Base-by-base conservation (phyloP, 2,888 invertebrate genomes). In the Dysmachus trigonus region DNA sequence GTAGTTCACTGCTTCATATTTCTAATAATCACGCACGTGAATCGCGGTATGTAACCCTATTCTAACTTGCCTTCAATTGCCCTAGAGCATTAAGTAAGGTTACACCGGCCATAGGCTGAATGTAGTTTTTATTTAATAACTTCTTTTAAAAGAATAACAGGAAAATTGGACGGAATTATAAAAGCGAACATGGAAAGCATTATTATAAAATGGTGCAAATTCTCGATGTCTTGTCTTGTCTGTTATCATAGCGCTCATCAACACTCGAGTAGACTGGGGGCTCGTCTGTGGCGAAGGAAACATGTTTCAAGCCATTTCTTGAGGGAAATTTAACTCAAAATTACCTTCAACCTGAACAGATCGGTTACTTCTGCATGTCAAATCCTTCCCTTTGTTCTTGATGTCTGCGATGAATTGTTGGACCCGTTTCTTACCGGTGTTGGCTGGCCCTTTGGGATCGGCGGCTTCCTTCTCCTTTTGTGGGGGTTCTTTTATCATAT, bases 141-240 rank as follows among this genome's bases (percentile, higher is more conserved):
- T 77, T 30, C n/a, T 18, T 76, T 47, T 77, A 22, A 77, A 15
- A n/a, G 47, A 51, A 77, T 47, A 41, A 77, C 18, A 77, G 30
- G 41, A 47, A 30, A 30, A 47, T 13, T 77, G 77, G 47, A 47
- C 27, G 47, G 47, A 82, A 62, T 53, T 30, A 82, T 18, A 62
- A 82, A 62, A 82, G 62, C 62, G 51, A 22, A 62, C 33, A 62
- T 53, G 35, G 62, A 31, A 22, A 62, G 35, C n/a, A 38, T 71
- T 72, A 30, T 89, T 91, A 91, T 89, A 92, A 91, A 89, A 92
- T 91, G 84, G 91, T 90, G 90, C 91, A 92, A 73, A 92, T 90
- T 88, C 91, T 91, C 71, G 91, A 92, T 85, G 91, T 90, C 85
- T 90, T 90, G 85, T n/a, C n/a, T n/a, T n/a, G n/a, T n/a, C n/a